Evolutionary conservation across 2,888 invertebrate species (phyloP).

Genomic region (Cephonodes hylas): DNA sequence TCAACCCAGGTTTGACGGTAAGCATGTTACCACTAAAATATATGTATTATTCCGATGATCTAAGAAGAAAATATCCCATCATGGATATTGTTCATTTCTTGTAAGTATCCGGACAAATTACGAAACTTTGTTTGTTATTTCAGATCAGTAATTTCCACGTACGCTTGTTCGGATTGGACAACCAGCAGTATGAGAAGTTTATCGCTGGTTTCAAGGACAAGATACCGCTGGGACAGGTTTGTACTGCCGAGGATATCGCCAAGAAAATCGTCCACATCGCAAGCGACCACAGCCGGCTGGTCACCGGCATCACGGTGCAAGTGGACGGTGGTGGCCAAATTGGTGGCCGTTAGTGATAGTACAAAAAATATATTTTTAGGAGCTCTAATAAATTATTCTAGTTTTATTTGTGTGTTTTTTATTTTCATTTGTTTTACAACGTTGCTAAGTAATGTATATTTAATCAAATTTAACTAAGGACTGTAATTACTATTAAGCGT

Average conservation of each 20-base stretch:
- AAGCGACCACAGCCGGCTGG: conserved; percentile 87
- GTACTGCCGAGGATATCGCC: conserved; percentile 85
- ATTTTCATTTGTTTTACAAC: too few species aligned
- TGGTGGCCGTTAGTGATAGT: background rate
- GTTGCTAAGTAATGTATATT: too few species aligned
- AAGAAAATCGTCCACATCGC: conserved; percentile 90
- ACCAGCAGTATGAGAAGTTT: background rate
- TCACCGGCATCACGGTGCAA: conserved; percentile 83
- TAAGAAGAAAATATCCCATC: too few species aligned
- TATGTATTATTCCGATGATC: background rate
- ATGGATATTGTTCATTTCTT: too few species aligned
- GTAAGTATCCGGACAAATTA: too few species aligned
- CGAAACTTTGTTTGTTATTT: background rate
- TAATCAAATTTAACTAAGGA: too few species aligned
- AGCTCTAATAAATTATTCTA: too few species aligned
- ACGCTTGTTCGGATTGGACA: background rate
- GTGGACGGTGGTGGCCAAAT: conserved; percentile 9
- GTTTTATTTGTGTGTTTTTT: too few species aligned
- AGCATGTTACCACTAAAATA: background rate
- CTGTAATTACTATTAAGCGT: too few species aligned
- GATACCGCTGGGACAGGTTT: conserved; percentile 17
- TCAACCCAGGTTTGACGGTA: conserved; percentile 83
- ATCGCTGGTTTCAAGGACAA: background rate
- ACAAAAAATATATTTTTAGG: background rate
- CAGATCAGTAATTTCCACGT: background rate